Evolutionary conservation across 2,113 vertebrate species (phyloP), one percentile per base, ranked within the genome.

Genomic region (Bufo gargarizans): DNA sequence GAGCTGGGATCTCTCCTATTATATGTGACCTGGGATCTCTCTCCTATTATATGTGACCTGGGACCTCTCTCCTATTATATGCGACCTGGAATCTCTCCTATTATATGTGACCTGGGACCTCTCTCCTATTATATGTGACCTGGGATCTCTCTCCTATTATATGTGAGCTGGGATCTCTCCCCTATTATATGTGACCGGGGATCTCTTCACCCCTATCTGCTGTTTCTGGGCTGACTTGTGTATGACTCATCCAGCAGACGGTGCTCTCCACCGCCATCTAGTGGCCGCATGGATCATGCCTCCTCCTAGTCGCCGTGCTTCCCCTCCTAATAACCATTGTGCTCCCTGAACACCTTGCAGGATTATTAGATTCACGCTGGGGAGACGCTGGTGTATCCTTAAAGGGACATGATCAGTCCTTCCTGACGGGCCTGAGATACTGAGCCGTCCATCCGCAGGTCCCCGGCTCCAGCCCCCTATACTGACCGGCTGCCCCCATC

Each of bases 231-330:
- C 53, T 72, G 55, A 5, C 55, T 58, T 7, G 5, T 33, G 19
- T 17, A 67, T 63, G 50, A 16, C 47, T 77, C 71, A 45, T 59
- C 5, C 16, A 56, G 8, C 47, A 47, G 59, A 20, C 22, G 56
- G 45, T 83, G 78, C 85, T 91, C 88, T 78, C 49, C 79, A 58
- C 33, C 85, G 69, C 82, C 86, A 76, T 65, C 72, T 2, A 43
- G 88, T 85, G 89, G 43, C 43, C 0, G 22, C 4, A 17, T 5
- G 17, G 16, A 11, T 58, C 5, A 72, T 47, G 82, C 76, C 8
- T 56, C 8, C 14, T 47, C 45, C 81, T 65, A 67, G 19, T 63
- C 19, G 19, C 77, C 6, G 11, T 0, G 7, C 53, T 79, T 50
- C 3, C 45, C 63, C 20, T 77, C 72, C 45, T 14, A 16, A 33